Percentiles rank a stretch among this genome's conserved stretches.
These are phyloP conservation scores for Sesia bembeciformis DNA, from an alignment of 2,888 invertebrate species.

Conservation along the genomic window DNA sequence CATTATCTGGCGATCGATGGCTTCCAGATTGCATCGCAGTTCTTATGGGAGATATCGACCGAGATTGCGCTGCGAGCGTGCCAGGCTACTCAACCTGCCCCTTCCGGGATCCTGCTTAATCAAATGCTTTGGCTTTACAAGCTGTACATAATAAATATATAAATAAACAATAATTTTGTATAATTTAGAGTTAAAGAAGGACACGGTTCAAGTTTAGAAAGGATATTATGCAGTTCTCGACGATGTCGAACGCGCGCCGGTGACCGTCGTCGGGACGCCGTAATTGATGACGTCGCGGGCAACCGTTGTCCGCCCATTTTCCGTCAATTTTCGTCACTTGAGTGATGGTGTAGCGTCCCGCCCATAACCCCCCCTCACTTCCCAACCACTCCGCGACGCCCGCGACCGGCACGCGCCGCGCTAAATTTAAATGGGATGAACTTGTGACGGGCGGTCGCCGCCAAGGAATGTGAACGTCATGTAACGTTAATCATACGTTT, in stretches of 20 bases:
- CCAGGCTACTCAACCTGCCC: constrained; percentile 37
- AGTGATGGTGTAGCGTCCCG: constrained; percentile 69
- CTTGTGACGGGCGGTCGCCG: constrained; percentile 65
- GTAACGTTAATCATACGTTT: constrained; percentile 68
- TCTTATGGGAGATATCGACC: constrained; percentile 49
- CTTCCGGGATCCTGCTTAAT: constrained; percentile 47
- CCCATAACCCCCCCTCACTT: constrained; percentile 34
- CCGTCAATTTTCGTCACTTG: constrained; percentile 75
- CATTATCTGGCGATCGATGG: constrained; percentile 66
- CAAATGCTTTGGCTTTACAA: constrained; percentile 11
- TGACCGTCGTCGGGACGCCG: constrained; percentile 33
- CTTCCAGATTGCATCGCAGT: constrained; percentile 71
- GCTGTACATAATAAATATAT: neutral
- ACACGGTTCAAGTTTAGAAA: constrained; percentile 24
- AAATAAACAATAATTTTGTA: too few relatives aligned
- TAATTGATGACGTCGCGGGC: constrained; percentile 73
- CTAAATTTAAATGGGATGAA: constrained; percentile 73
- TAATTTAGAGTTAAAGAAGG: neutral
- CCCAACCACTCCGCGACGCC: constrained; percentile 20
- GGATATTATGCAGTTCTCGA: constrained; percentile 55
- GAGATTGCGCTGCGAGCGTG: constrained; percentile 21
- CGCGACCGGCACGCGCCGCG: constrained; percentile 65
- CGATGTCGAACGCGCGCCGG: constrained; percentile 38
- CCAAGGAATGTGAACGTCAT: constrained; percentile 56
- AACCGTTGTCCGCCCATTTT: constrained; percentile 73